Conservation (phyloP, 2,113 vertebrate genomes). For the Dromiciops gliroides region DNA sequence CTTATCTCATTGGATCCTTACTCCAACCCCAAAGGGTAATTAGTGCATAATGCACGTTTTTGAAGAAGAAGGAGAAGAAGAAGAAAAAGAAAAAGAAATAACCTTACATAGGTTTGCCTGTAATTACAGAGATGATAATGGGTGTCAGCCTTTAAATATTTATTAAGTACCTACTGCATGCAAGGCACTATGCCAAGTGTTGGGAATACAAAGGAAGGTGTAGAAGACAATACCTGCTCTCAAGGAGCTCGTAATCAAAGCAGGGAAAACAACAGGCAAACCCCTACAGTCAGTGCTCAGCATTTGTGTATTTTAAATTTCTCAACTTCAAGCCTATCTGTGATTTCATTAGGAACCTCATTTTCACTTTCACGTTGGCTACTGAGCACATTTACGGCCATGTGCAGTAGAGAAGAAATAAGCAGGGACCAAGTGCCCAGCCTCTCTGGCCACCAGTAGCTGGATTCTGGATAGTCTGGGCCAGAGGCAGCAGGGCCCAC, state of each 20-base stretch:
- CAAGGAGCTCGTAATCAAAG: not conserved
- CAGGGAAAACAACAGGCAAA: not conserved
- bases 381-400: too few species aligned
- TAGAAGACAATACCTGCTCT: not conserved
- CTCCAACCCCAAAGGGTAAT: too few species aligned
- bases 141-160: not conserved
- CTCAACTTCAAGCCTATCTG: not conserved
- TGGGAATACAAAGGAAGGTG: not conserved
- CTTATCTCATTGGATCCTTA: too few species aligned
- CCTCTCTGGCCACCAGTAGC: not conserved
- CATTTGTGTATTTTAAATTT: not conserved
- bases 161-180: not conserved
- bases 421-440: not conserved
- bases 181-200: not conserved
- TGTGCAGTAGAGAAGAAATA: too few species aligned
- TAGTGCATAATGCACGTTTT: too few species aligned
- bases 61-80: too few species aligned
- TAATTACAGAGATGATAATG: too few species aligned
- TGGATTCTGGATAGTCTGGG: too few species aligned
- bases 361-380: not conserved
- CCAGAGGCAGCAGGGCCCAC: not conserved
- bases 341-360: not conserved
- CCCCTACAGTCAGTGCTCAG: not conserved
- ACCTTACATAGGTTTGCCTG: too few species aligned
- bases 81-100: too few species aligned